Evolutionary conservation across 2,888 invertebrate species (phyloP).

Genomic region (Pollenia griseotomentosa): DNA sequence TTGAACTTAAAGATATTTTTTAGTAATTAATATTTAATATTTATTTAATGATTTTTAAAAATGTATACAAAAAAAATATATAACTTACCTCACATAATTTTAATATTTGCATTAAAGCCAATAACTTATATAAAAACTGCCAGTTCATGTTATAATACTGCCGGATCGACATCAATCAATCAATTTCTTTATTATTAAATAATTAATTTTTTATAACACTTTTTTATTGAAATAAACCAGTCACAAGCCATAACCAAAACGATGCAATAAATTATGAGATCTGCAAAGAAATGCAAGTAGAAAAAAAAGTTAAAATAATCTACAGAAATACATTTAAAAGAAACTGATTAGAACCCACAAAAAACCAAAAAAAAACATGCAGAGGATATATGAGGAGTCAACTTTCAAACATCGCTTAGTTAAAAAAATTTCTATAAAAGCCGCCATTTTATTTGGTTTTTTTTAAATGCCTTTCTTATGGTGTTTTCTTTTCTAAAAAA

Average conservation of each 20-base stretch:
- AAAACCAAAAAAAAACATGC: too few relatives aligned
- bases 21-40: neutral
- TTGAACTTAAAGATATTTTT: neutral
- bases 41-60: conserved; percentile 18
- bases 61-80: neutral
- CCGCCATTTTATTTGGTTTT: too few relatives aligned
- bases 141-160: conserved; percentile 73
- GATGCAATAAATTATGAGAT: conserved; percentile 24
- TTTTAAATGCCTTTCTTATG: too few relatives aligned
- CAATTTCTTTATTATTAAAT: conserved; percentile 40
- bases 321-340: too few relatives aligned
- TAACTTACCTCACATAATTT: conserved; percentile 79
- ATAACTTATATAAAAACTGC: conserved; percentile 75
- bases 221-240: conserved; percentile 27
- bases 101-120: conserved; percentile 79
- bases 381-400: too few relatives aligned
- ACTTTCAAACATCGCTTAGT: too few relatives aligned
- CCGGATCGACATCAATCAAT: conserved; percentile 57
- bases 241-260: conserved; percentile 62
- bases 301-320: neutral
- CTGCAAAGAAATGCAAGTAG: conserved; percentile 57
- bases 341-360: too few relatives aligned
- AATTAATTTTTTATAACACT: conserved; percentile 48
- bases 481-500: too few relatives aligned
- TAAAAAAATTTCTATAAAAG: too few relatives aligned